Evolutionary conservation across 2,113 vertebrate species (phyloP).

Genomic region (Gavialis gangeticus): DNA sequence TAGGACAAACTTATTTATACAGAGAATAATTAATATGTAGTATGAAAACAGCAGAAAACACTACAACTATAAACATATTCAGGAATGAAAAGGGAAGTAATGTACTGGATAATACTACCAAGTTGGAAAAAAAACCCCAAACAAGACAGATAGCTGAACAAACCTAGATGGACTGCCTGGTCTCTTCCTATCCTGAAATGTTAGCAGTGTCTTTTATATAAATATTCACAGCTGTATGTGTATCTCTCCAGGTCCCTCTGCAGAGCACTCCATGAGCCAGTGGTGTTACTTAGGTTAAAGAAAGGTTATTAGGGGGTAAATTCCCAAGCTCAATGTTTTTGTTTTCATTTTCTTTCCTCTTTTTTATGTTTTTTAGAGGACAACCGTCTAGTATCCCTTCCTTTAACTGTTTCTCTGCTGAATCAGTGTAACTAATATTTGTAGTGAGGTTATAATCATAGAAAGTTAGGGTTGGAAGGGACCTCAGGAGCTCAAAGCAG

Average conservation of each 20-base stretch:
- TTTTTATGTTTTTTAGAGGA: background rate
- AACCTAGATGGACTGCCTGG: background rate
- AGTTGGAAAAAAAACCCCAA: background rate
- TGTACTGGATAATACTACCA: no score
- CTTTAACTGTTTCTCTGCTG: background rate
- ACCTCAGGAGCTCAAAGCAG: no score
- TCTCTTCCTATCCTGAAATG: background rate
- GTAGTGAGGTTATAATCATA: no score
- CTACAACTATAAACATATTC: background rate
- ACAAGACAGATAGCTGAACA: background rate
- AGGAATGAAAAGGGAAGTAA: background rate
- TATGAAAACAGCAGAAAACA: background rate
- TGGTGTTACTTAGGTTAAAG: background rate
- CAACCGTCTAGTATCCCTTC: background rate
- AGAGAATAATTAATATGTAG: rapidly evolving
- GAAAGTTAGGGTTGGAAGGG: no score
- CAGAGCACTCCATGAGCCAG: background rate
- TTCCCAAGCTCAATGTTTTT: background rate
- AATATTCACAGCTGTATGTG: background rate
- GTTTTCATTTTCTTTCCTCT: background rate
- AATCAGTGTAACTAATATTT: background rate
- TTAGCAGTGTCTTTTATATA: background rate
- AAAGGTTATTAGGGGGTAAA: background rate
- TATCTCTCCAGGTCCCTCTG: background rate
- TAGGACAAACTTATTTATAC: background rate